These are phyloP conservation scores for Tonatia bakeri DNA, from an alignment of 2,113 vertebrate species.

Conservation along the genomic window DNA sequence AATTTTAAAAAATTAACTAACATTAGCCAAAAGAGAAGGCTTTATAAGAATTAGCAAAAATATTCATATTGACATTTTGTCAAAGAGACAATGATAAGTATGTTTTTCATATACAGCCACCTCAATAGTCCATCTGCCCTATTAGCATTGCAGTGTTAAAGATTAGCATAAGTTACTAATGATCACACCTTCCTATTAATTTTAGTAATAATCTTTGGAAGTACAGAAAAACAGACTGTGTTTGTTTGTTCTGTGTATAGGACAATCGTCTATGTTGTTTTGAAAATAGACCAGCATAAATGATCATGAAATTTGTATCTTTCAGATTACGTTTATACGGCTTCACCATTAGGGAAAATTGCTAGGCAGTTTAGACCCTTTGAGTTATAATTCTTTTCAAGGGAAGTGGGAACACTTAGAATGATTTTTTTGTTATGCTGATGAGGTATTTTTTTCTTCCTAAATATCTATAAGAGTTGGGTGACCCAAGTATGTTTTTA, in stretches of 20 bases:
- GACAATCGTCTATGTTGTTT: not conserved
- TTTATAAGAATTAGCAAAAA: not conserved
- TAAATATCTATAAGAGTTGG: not conserved
- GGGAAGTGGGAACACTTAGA: not conserved
- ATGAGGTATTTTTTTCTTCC: not conserved
- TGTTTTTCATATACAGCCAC: not conserved
- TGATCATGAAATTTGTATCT: not conserved
- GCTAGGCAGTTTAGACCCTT: not conserved
- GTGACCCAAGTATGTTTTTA: not conserved
- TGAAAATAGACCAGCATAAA: not conserved
- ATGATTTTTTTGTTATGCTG: not conserved
- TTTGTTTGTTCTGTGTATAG: not conserved
- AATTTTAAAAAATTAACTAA: not conserved
- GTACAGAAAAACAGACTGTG: slow-evolving; percentile 1
- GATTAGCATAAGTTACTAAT: not conserved
- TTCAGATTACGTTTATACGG: not conserved
- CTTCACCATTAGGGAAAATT: not conserved
- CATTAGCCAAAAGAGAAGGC: not conserved
- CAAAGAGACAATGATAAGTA: not conserved
- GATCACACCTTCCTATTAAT: not conserved
- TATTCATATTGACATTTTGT: not conserved
- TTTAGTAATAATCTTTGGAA: not conserved
- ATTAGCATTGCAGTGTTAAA: not conserved
- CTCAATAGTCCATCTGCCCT: not conserved
- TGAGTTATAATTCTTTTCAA: slow-evolving; percentile 15